These are phyloP conservation scores for Hydraecia micacea DNA, from an alignment of 2,888 invertebrate species.

Conservation along the genomic window DNA sequence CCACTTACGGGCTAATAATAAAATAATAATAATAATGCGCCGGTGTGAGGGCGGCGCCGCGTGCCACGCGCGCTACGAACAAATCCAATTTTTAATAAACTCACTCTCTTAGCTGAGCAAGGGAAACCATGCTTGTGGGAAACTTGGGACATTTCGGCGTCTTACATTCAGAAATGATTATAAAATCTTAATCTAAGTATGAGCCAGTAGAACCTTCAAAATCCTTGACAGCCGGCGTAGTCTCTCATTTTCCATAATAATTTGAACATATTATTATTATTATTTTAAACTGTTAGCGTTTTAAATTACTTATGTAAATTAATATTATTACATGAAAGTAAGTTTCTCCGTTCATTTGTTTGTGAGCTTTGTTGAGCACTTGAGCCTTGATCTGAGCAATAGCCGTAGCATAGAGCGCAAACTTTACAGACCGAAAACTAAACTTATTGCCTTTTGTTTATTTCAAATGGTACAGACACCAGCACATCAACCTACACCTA, in stretches of 20 bases:
- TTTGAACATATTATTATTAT: background rate
- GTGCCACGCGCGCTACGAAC: slow-evolving; percentile 70
- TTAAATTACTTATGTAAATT: too few relatives aligned
- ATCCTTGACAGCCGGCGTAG: background rate
- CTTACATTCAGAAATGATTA: background rate
- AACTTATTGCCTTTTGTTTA: background rate
- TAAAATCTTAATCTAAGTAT: background rate
- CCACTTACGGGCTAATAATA: slow-evolving; percentile 66
- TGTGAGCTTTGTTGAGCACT: background rate
- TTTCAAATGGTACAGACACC: too few relatives aligned
- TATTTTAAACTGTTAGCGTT: too few relatives aligned
- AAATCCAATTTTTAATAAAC: slow-evolving; percentile 88
- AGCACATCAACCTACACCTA: too few relatives aligned
- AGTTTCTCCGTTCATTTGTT: background rate
- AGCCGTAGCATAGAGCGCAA: background rate
- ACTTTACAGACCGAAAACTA: background rate
- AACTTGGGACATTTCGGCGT: slow-evolving; percentile 14
- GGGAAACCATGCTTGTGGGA: slow-evolving; percentile 47
- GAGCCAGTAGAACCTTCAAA: background rate
- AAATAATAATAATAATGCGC: slow-evolving; percentile 67
- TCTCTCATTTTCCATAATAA: background rate
- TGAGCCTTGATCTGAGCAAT: background rate
- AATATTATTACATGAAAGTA: background rate
- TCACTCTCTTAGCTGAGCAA: slow-evolving; percentile 68
- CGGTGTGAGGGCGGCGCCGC: slow-evolving; percentile 65